A percentile compares a stretch with the other conserved stretches of the same genome.
Conservation (phyloP, 2,888 invertebrate species). For the Harpagoxenus sublaevis region DNA sequence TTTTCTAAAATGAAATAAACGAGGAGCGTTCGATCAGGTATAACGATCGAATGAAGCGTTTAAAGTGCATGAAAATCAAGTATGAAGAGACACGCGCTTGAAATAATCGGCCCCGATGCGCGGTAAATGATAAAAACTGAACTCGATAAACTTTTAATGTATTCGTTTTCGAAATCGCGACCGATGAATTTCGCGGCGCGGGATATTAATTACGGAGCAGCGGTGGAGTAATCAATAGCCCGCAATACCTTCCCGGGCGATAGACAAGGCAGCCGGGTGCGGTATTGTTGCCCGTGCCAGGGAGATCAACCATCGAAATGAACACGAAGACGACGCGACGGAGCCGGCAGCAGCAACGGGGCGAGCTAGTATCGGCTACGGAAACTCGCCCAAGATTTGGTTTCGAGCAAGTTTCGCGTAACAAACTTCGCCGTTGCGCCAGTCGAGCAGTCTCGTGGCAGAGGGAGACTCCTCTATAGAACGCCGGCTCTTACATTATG, state of each 20-base stretch:
- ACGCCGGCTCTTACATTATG: constrained; percentile 16
- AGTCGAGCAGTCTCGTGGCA: not conserved
- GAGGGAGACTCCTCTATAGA: not conserved
- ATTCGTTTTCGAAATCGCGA: not conserved
- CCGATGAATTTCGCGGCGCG: not conserved
- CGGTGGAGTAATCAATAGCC: constrained; percentile 32
- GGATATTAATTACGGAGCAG: constrained; percentile 19
- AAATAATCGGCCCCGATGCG: not conserved
- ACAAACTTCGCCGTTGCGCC: constrained; percentile 36
- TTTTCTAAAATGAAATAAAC: not conserved
- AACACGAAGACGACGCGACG: constrained; percentile 12
- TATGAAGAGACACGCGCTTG: not conserved
- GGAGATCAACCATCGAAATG: constrained; percentile 54
- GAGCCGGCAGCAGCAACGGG: not conserved
- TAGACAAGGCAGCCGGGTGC: not conserved
- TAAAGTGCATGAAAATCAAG: not conserved
- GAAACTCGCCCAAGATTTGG: constrained; percentile 53
- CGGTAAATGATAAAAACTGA: not conserved
- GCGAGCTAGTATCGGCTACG: constrained; percentile 17
- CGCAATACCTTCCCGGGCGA: constrained; percentile 8
- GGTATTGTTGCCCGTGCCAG: constrained; percentile 22
- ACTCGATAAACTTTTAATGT: constrained; percentile 1
- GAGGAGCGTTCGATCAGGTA: not conserved
- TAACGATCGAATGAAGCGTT: no score
- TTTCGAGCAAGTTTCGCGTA: constrained; percentile 49